phyloP scores from a whole-genome alignment of 2,113 vertebrate species.

The Seriola dumerili region DNA sequence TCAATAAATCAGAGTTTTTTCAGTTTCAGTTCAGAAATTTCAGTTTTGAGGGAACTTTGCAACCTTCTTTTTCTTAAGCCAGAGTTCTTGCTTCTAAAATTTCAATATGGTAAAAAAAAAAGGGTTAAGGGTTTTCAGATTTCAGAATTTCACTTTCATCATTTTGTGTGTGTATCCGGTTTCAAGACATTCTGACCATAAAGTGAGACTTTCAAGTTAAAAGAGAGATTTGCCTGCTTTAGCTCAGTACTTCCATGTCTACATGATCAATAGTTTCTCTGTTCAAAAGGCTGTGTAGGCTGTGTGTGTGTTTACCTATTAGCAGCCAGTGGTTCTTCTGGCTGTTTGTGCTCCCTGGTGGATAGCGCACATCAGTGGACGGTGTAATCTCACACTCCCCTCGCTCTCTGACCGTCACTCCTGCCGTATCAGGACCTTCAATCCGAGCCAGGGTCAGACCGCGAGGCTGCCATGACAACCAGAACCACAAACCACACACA shows the following conservation, averaged over 20 bases:
- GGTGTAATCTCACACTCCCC: slow-evolving; percentile 93
- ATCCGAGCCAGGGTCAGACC: slow-evolving; percentile 89
- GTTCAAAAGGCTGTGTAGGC: too few relatives aligned
- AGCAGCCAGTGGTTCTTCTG: slow-evolving; percentile 94
- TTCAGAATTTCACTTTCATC: neutral
- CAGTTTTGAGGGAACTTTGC: neutral
- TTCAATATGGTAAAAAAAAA: neutral
- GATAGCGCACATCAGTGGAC: slow-evolving; percentile 92
- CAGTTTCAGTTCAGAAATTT: too few relatives aligned
- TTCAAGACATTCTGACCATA: too few relatives aligned
- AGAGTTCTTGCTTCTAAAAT: too few relatives aligned
- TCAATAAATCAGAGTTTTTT: neutral
- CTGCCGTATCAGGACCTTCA: slow-evolving; percentile 91
- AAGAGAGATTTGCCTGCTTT: too few relatives aligned
- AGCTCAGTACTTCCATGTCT: too few relatives aligned
- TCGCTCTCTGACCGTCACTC: slow-evolving; percentile 89
- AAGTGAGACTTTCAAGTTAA: too few relatives aligned
- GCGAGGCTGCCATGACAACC: slow-evolving; percentile 86
- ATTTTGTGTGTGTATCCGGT: too few relatives aligned
- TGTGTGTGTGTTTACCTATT: slow-evolving; percentile 85
- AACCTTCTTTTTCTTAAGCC: too few relatives aligned
- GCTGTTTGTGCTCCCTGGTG: slow-evolving; percentile 87
- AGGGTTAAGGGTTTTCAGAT: neutral
- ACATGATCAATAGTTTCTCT: too few relatives aligned
- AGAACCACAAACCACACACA: slow-evolving; percentile 6